Evolutionary conservation across 2,888 invertebrate species (phyloP).

Genomic region (Pseudeuparius sepicola): DNA sequence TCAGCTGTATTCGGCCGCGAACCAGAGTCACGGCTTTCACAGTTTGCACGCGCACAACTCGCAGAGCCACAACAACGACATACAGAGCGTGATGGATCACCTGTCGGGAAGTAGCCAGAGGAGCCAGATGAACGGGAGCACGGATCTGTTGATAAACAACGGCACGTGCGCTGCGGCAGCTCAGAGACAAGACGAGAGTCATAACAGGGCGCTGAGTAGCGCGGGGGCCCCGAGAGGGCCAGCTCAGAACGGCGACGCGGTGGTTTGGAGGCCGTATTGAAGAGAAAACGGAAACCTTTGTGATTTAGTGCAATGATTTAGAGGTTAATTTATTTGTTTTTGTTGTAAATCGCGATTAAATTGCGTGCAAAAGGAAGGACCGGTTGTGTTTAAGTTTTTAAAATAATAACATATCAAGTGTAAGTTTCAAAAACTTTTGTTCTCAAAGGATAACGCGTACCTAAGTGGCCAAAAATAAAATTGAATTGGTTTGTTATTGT

Average conservation of each 20-base stretch:
- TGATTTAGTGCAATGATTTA: too few species aligned
- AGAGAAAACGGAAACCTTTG: too few species aligned
- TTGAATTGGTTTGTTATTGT: too few species aligned
- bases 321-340: too few species aligned
- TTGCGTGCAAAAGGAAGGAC: too few species aligned
- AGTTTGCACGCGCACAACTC: constrained; percentile 56
- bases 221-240: constrained; percentile 46
- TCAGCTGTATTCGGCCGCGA: constrained; percentile 71
- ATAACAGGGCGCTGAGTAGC: constrained; percentile 36
- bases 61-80: constrained; percentile 47
- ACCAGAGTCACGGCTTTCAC: constrained; percentile 63
- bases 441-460: too few species aligned
- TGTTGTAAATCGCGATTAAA: too few species aligned
- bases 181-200: constrained; percentile 46
- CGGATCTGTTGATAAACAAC: constrained; percentile 45
- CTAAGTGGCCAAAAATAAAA: too few species aligned
- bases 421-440: too few species aligned
- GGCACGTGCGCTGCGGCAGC: constrained; percentile 52
- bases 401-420: too few species aligned
- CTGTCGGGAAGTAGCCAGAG: constrained; percentile 47
- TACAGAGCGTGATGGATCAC: constrained; percentile 69
- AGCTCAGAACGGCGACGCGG: constrained; percentile 53
- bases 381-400: too few species aligned
- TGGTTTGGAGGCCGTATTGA: constrained; percentile 70
- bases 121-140: constrained; percentile 35